Conservation (phyloP, 1,140 invertebrate genomes). For the Chironomus striatipennis region DNA sequence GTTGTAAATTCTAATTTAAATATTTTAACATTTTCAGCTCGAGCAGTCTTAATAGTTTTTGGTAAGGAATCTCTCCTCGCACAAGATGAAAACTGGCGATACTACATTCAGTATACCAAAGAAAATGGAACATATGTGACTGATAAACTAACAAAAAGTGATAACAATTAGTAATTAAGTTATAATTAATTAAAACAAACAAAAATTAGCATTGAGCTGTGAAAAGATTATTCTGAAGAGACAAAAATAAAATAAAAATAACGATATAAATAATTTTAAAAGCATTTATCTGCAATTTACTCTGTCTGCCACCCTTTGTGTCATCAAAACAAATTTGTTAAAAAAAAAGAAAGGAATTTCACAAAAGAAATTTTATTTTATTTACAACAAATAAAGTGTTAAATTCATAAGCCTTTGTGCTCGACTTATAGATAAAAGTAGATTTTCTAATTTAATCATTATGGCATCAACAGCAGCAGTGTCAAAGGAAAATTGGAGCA, state of each 20-base stretch:
- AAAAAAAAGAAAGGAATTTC: conserved; percentile 33
- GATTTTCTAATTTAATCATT: neutral
- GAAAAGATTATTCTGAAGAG: neutral
- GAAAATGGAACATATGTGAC: neutral
- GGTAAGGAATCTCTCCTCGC: conserved; percentile 71
- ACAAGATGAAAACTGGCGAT: conserved; percentile 61
- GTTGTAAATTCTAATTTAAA: no score
- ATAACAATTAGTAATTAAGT: neutral
- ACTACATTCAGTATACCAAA: conserved; percentile 49
- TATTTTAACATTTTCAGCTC: neutral
- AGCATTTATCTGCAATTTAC: neutral
- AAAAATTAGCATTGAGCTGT: neutral
- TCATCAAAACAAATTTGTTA: conserved; percentile 10
- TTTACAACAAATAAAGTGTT: neutral
- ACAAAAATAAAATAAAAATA: neutral
- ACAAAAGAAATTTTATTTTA: conserved; percentile 29
- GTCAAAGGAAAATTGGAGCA: neutral
- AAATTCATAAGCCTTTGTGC: neutral
- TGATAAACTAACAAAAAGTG: neutral
- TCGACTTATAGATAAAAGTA: no score
- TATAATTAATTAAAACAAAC: neutral
- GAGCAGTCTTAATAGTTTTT: conserved; percentile 67
- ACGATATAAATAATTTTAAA: neutral
- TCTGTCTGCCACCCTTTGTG: neutral
- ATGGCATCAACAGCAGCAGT: neutral